These are phyloP conservation scores for Cartodere bifasciata DNA, from an alignment of 2,888 invertebrate species.

Conservation along the genomic window DNA sequence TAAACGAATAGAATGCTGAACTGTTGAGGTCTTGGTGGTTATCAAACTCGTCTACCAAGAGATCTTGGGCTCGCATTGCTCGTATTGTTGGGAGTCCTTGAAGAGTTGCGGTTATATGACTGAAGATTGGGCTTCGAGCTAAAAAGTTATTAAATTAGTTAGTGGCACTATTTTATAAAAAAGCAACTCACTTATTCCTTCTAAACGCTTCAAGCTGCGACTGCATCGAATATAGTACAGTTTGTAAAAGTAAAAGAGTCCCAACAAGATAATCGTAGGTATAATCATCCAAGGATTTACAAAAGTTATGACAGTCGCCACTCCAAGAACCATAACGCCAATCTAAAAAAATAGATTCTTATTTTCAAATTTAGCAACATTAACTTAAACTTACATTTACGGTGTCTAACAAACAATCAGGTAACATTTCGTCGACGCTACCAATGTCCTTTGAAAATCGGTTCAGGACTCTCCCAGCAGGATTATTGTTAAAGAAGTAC, in stretches of 20 bases:
- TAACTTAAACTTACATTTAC: too few species aligned
- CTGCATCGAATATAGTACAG: slow-evolving; percentile 60
- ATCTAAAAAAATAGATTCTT: slow-evolving; percentile 18
- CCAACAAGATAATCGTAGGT: slow-evolving; percentile 49
- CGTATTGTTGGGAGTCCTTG: slow-evolving; percentile 67
- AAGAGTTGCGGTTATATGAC: slow-evolving; percentile 60
- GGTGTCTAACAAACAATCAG: slow-evolving; percentile 35
- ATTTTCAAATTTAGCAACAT: too few species aligned
- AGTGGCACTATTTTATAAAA: too few species aligned
- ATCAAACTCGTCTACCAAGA: slow-evolving; percentile 50
- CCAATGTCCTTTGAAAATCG: slow-evolving; percentile 57
- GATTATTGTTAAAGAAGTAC: slow-evolving; percentile 53
- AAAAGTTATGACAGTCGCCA: slow-evolving; percentile 58
- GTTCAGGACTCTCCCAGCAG: slow-evolving; percentile 47
- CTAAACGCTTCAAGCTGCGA: slow-evolving; percentile 57
- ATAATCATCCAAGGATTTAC: slow-evolving; percentile 59
- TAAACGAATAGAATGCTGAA: slow-evolving; percentile 60
- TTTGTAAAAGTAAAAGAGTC: slow-evolving; percentile 52
- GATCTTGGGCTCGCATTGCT: slow-evolving; percentile 51
- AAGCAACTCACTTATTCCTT: slow-evolving; percentile 47
- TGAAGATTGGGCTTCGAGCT: slow-evolving; percentile 71
- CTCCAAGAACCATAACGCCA: slow-evolving; percentile 49
- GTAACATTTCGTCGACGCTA: slow-evolving; percentile 38
- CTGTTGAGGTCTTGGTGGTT: slow-evolving; percentile 55
- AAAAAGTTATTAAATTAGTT: too few species aligned